phyloP scores from a whole-genome alignment of 2,888 invertebrate species.

The Drosophila meridiana region DNA sequence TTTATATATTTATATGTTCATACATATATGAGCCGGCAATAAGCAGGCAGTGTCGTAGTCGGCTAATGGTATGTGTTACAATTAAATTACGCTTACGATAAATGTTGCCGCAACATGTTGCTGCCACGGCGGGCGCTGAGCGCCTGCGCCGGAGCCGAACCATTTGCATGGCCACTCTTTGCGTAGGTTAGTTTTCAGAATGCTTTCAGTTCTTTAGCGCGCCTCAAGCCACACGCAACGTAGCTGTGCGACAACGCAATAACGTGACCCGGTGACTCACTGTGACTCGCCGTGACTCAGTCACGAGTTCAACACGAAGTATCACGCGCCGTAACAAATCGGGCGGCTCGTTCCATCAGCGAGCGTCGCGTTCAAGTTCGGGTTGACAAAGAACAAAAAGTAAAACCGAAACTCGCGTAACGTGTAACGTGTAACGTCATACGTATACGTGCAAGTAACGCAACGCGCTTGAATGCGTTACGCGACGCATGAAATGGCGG shows the following conservation, averaged over 20 bases:
- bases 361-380: constrained; percentile 20
- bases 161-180: constrained; percentile 63
- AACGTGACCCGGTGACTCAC: constrained; percentile 34
- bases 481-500: constrained; percentile 78
- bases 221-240: constrained; percentile 75
- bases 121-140: neutral
- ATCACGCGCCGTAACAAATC: constrained; percentile 14
- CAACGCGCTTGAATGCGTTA: constrained; percentile 67
- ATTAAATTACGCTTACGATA: constrained; percentile 73
- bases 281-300: constrained; percentile 37
- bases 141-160: constrained; percentile 38
- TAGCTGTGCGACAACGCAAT: neutral
- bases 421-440: constrained; percentile 8
- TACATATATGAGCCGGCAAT: neutral
- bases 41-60: neutral
- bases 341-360: constrained; percentile 23
- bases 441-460: constrained; percentile 27
- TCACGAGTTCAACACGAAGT: constrained; percentile 15
- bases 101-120: constrained; percentile 76
- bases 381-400: neutral
- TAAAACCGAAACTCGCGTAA: constrained; percentile 5
- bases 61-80: constrained; percentile 39
- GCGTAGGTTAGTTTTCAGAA: constrained; percentile 51
- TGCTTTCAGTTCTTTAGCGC: constrained; percentile 68
- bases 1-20: neutral